A percentile compares a stretch with the other conserved stretches of the same genome.
Evolutionary conservation across 2,113 vertebrate genomes (phyloP).

Genomic region (Syrrhaptes paradoxus): DNA sequence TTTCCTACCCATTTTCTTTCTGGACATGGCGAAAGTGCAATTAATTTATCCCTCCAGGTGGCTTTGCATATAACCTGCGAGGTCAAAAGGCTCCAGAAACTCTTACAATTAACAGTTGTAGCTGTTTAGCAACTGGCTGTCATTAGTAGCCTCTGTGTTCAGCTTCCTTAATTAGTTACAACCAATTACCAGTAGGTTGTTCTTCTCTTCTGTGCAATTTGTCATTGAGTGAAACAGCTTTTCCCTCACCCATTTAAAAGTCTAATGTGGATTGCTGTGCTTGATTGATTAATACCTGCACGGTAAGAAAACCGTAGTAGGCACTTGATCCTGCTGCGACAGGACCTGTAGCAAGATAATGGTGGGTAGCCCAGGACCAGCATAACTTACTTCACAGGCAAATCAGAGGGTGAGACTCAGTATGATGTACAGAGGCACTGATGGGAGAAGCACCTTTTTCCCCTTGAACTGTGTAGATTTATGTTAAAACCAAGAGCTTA

Average conservation of each 20-base stretch:
- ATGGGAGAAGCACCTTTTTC: not conserved
- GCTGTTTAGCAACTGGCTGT: slow-evolving; percentile 6
- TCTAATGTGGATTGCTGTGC: not conserved
- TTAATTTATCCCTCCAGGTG: slow-evolving; percentile 20
- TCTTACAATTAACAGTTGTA: slow-evolving; percentile 23
- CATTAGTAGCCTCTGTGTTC: slow-evolving; percentile 1
- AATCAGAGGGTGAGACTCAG: not conserved
- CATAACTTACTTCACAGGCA: fast-evolving
- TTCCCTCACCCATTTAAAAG: not conserved
- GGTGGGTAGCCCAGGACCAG: not conserved
- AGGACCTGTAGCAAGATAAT: not conserved
- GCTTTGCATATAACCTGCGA: not conserved
- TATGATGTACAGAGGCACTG: not conserved
- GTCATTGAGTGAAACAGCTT: not conserved
- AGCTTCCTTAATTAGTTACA: slow-evolving; percentile 33
- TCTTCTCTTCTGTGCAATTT: not conserved
- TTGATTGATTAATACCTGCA: slow-evolving; percentile 6
- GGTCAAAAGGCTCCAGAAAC: slow-evolving; percentile 36
- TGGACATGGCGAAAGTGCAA: not conserved
- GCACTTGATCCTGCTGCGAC: not conserved
- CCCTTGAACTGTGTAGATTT: not conserved
- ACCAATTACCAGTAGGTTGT: not conserved
- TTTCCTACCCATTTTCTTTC: not conserved
- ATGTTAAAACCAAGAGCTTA: not conserved
- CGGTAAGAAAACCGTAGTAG: not conserved